Evolutionary conservation across 2,797 vertebrate species (phyloP), one percentile per base, ranked within the genome.

Genomic region (Microchirus variegatus): DNA sequence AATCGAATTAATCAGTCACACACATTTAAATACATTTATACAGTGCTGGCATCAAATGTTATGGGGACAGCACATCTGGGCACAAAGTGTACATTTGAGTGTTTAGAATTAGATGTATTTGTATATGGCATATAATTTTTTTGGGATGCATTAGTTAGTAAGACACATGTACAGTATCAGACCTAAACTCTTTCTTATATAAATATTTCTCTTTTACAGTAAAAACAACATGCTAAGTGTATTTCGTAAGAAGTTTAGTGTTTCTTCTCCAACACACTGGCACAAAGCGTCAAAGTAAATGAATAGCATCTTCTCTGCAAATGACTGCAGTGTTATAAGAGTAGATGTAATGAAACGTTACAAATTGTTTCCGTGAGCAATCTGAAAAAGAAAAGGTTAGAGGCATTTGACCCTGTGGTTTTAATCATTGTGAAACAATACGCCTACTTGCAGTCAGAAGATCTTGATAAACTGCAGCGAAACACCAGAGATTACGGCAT

Each of bases 291-390:
- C 31, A 22, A 43, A 60, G 45, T 58, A 75, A 77, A 73, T 69
- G 56, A 78, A 74, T 52, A 58, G 64, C 63, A 58, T 73, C 60
- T 68, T 60, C 58, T 67, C 52, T 76, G 67, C 46, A 75, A 70
- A 81, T 68, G 54, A 65, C 72, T 80, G 59, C 48, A n/a, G 65
- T 63, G 53, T 81, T 73, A 69, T 68, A 65, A 77, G 63, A 82
- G 78, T 69, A 82, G 76, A 81, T 77, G 77, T 80, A 87, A 81
- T 77, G 66, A 85, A 82, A 85, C 79, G 70, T 82, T 82, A 83
- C 80, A 81, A 81, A 86, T 83, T 81, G 81, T 85, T 87, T 87
- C 80, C 68, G 59, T 63, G 70, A 67, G 72, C 84, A 86, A 81
- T 88, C 81, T 84, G 67, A 83, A 86, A 62, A 74, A 61, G 66